Evolutionary conservation across 1,140 invertebrate genomes (phyloP), one percentile per base, ranked within the genome.

Genomic region (Nylanderia fulva): DNA sequence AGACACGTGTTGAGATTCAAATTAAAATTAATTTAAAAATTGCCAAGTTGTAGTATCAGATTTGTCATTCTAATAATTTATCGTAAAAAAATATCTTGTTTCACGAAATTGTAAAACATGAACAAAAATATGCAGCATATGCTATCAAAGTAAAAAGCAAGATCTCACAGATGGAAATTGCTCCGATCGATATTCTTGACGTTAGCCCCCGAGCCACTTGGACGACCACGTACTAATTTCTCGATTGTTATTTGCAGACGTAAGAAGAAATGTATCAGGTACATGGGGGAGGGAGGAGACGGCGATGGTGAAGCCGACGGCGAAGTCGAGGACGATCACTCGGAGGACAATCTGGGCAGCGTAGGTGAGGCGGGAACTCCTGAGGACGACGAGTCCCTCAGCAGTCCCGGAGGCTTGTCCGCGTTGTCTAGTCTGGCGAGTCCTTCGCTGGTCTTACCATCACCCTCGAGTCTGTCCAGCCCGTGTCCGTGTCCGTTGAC

Each of bases 211-310:
- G 3, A 54, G n/a, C 1, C n/a, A 15, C 18, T 27, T n/a, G 27
- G 5, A 45, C 21, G 36, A 58, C 11, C 5, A 24, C 1, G 5
- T 2, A 33, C 79, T 89, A 89, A 89, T 18, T 5, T 3, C 0
- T 45, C 15, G 76, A 48, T 72, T 66, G 27, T 90, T 90, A 82
- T 90, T 87, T 97, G 42, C 96, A 99, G 98, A 96, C 98, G 98
- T 96, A 99, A 99, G 96, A 99, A 99, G 96, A 99, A 99, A 96
- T 99, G 98, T 96, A 98, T 99, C 94, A 97, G 98, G 86, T 99
- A 99, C 95, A 97, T 98, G 97, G 96, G 96, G 92, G 95, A 95
- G 91, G 95, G 97, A 96, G 95, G 96, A 95, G 91, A 96, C 93
- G 95, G 97, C 91, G 95, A 97, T 93, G 95, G 96, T 92, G 95